Base-by-base conservation (phyloP, 1,140 invertebrate species). In the Centruroides sculpturatus region DNA sequence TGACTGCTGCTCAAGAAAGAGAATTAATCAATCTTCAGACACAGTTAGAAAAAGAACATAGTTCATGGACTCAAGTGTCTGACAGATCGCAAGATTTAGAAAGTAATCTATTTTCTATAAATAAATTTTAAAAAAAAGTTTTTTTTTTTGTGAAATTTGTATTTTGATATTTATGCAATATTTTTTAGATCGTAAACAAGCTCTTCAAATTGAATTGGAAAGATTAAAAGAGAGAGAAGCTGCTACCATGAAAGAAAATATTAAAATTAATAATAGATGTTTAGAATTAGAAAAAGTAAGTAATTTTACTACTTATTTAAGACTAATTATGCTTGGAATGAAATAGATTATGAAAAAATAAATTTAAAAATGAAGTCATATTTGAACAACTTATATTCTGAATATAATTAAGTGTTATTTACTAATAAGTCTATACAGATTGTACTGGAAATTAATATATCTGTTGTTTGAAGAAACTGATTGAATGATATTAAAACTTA, bases 1-100 rank as follows among this genome's bases (percentile, higher is more conserved):
- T 87, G 69, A 80, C 87, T 63, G 85, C 88, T 68, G 75, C 77
- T 10, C 75, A 93, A 23, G 89, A 94, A 66, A 81, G 85, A 66
- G 92, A 96, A 71, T 81, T 93, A 34, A 80, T 84, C 9, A 78
- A 80, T 36, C 74, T 95, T 51, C 85, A 90, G 69, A 59, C 86
- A 12, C 84, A 89, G 68, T 73, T 96, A n/a, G 87, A 86, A 12
- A 82, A 87, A 69, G 89, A 91, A 71, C 82, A 84, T 70, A 87
- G 83, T 69, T 81, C 82, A 11, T 79, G 85, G 48, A 81, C 81
- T 23, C 85, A 89, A 67, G 80, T 81, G 3, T 81, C 81, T 36
- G 82, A 85, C 65, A 73, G 86, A 62, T 81, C 82, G 36, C 76
- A 79, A 11, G 89, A 95, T 72, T 75, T 93, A 3, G 86, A 90